Base-by-base conservation (phyloP, 2,888 invertebrate species). In the Linyphia triangularis region DNA sequence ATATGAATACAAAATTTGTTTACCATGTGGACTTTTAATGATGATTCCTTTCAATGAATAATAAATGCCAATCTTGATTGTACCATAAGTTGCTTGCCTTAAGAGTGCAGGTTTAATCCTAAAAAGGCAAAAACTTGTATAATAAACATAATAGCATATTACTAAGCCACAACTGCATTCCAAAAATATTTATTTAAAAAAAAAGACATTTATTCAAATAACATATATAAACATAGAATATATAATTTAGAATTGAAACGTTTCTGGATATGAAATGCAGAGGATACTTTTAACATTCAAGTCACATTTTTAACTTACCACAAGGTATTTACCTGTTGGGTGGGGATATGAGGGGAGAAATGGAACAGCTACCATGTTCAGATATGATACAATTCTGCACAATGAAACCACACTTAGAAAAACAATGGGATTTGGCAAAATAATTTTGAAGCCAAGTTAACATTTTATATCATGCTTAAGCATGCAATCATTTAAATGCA, bases 1-100 rank as follows among this genome's bases (percentile, higher is more conserved):
- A 30, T 59, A 61, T 30, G 10, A 63, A 63, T 4, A 0, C 16
- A 77, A n/a, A n/a, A 28, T 7, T 30, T 33, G 24, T 24, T 70
- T 78, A 90, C 82, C 84, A 88, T 85, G 78, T 95, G 92, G 92
- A 92, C 92, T 93, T 90, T 92, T 93, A 13, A 95, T 94, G 59
- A 96, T 92, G 89, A 95, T 93, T 92, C 95, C 94, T 93, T 98
- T 98, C 91, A 98, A 93, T 1, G 97, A 96, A 93, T 98, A 98
- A 93, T 98, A 98, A 13, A 97, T 96, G 91, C 98, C 98, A 92
- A 98, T 98, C 93, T 98, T 98, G 90, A 98, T 97, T 43, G 98
- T 98, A 91, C 98, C 98, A 93, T 98, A 98, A 57, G 97, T 97
- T 37, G 98, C 96, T 93, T 98, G 98, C 2, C 98, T 94, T 85